Evolutionary conservation across 2,113 vertebrate genomes (phyloP).

Genomic region (Gnathonemus echidnorhynchus): DNA sequence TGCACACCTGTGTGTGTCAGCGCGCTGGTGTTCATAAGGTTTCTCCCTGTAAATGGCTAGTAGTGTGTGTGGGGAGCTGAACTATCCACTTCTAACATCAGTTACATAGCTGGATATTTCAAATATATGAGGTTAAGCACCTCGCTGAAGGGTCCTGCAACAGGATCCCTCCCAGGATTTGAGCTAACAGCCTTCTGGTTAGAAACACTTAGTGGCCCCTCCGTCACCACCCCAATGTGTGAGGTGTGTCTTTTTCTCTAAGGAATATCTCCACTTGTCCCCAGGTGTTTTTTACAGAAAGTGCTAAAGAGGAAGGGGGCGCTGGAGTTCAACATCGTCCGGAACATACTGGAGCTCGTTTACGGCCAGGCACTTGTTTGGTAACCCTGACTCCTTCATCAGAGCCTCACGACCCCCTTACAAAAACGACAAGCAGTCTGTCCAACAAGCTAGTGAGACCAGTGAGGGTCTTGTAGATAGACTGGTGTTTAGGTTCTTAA

Average conservation of each 20-base stretch:
- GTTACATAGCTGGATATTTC: too few species aligned
- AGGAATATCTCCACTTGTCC: background rate
- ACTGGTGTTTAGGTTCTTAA: background rate
- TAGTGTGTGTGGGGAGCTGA: too few species aligned
- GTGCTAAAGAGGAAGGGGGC: constrained; percentile 52
- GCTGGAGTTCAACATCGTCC: constrained; percentile 82
- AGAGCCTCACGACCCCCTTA: background rate
- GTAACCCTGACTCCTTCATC: constrained; percentile 47
- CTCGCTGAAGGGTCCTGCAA: too few species aligned
- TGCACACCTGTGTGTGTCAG: too few species aligned
- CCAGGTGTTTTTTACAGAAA: constrained; percentile 75
- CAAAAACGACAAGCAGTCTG: background rate
- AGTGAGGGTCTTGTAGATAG: background rate
- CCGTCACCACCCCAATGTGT: too few species aligned
- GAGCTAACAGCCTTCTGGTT: too few species aligned
- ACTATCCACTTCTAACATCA: too few species aligned
- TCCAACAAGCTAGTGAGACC: background rate
- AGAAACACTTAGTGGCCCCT: too few species aligned
- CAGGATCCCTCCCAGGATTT: too few species aligned
- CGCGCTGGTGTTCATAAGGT: too few species aligned
- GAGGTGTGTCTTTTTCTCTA: background rate
- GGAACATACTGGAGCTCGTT: constrained; percentile 86
- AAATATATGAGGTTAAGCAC: too few species aligned
- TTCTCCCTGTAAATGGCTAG: too few species aligned
- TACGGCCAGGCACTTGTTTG: constrained; percentile 87